A percentile compares a stretch with the other conserved stretches of the same genome.
phyloP scores from a whole-genome alignment of 2,888 invertebrate genomes.

The Synergus itoensis region DNA sequence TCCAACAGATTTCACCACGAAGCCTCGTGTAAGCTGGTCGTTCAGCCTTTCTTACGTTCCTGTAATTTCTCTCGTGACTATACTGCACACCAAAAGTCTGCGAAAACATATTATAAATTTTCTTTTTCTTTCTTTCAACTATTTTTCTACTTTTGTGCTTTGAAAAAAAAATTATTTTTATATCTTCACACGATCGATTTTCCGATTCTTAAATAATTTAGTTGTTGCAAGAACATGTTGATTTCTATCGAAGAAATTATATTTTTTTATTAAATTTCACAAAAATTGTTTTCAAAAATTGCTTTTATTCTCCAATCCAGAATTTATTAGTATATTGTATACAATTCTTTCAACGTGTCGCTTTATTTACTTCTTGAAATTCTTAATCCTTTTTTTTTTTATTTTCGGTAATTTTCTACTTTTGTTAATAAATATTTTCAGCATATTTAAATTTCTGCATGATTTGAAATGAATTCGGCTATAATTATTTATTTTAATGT shows the following conservation, averaged over 20 bases:
- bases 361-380: too few relatives aligned
- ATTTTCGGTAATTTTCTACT: background rate
- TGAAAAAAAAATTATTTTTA: background rate
- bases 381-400: background rate
- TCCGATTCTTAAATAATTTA: background rate
- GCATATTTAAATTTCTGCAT: too few relatives aligned
- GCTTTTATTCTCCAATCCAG: too few relatives aligned
- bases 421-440: background rate
- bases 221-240: too few relatives aligned
- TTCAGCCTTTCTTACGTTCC: slow-evolving; percentile 50
- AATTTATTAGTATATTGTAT: too few relatives aligned
- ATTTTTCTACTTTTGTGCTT: background rate
- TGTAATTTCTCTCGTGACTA: slow-evolving; percentile 53
- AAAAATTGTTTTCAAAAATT: too few relatives aligned
- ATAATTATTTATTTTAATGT: too few relatives aligned
- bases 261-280: too few relatives aligned
- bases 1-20: slow-evolving; percentile 58
- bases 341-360: too few relatives aligned
- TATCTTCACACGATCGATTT: background rate
- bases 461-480: too few relatives aligned
- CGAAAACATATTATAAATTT: slow-evolving; percentile 38
- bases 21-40: slow-evolving; percentile 49
- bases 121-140: background rate
- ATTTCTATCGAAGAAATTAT: too few relatives aligned
- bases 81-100: slow-evolving; percentile 39